These are phyloP conservation scores for Drosophila erecta DNA, from an alignment of 1,140 invertebrate species.

Conservation along the genomic window DNA sequence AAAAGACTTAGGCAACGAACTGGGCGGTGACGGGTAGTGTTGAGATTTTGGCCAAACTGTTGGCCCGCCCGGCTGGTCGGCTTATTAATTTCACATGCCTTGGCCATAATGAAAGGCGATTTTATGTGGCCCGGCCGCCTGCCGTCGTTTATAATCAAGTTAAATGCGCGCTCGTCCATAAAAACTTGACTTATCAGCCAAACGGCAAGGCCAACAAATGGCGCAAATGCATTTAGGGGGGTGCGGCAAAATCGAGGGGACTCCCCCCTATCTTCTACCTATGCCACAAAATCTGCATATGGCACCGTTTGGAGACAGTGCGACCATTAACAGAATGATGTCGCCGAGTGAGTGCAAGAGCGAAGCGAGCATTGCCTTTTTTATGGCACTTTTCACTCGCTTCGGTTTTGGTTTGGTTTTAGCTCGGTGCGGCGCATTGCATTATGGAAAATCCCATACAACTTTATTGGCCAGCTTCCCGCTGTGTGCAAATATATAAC, in stretches of 20 bases:
- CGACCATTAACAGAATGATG: slow-evolving; percentile 79
- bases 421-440: slow-evolving; percentile 20
- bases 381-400: slow-evolving; percentile 78
- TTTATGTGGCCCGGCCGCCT: slow-evolving; percentile 74
- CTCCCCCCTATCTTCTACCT: not conserved
- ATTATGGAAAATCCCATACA: slow-evolving; percentile 52
- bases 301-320: slow-evolving; percentile 57
- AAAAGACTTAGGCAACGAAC: slow-evolving; percentile 81
- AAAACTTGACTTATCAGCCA: slow-evolving; percentile 75
- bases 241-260: not conserved
- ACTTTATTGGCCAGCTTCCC: slow-evolving; percentile 74
- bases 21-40: slow-evolving; percentile 34
- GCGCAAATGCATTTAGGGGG: slow-evolving; percentile 61
- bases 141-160: slow-evolving; percentile 82
- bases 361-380: slow-evolving; percentile 63
- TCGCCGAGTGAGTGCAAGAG: slow-evolving; percentile 62
- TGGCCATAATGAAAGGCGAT: slow-evolving; percentile 74
- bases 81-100: slow-evolving; percentile 80
- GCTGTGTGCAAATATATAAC: slow-evolving; percentile 74
- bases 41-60: slow-evolving; percentile 29
- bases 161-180: slow-evolving; percentile 74
- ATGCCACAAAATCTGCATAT: slow-evolving; percentile 25
- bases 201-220: slow-evolving; percentile 60
- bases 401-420: slow-evolving; percentile 27
- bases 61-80: slow-evolving; percentile 13